phyloP scores from a whole-genome alignment of 2,888 invertebrate genomes.

The Nymphalis polychloros region DNA sequence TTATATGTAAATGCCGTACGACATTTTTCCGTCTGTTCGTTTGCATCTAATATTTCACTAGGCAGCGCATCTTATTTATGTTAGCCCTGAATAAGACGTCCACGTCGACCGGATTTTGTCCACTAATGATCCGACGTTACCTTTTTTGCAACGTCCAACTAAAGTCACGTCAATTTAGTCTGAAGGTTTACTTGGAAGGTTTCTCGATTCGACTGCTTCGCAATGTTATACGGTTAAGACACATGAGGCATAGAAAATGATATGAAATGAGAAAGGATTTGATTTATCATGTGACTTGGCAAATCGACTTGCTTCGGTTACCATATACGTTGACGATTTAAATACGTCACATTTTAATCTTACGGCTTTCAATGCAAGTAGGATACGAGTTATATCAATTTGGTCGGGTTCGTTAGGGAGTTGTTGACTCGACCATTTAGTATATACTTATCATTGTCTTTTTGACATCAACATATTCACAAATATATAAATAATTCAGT shows the following conservation, averaged over 20 bases:
- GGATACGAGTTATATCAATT: not conserved
- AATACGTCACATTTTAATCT: slow-evolving; percentile 2
- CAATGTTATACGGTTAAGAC: slow-evolving; percentile 32
- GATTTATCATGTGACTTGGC: slow-evolving; percentile 20
- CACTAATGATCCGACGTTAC: slow-evolving; percentile 70
- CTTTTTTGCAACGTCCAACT: slow-evolving; percentile 70
- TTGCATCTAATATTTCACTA: slow-evolving; percentile 77
- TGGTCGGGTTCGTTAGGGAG: not conserved
- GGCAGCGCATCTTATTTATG: slow-evolving; percentile 70
- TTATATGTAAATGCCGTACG: slow-evolving; percentile 65
- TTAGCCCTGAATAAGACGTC: slow-evolving; percentile 69
- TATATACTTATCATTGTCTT: not conserved
- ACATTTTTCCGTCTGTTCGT: slow-evolving; percentile 70
- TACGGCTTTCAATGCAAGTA: not conserved
- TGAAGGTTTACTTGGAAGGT: slow-evolving; percentile 22
- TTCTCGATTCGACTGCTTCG: slow-evolving; percentile 1
- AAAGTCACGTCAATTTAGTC: slow-evolving; percentile 29
- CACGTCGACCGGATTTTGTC: slow-evolving; percentile 54
- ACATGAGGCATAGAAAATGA: slow-evolving; percentile 33
- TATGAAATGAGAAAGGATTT: slow-evolving; percentile 23
- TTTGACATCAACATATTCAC: not conserved
- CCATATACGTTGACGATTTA: not conserved
- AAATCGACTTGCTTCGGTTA: slow-evolving; percentile 10
- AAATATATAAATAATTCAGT: not conserved
- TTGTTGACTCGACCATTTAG: no score